A percentile compares a stretch with the other conserved stretches of the same genome.
Evolutionary conservation across 2,797 vertebrate genomes (phyloP).

Genomic region (Acrossocheilus wenchowensis): DNA sequence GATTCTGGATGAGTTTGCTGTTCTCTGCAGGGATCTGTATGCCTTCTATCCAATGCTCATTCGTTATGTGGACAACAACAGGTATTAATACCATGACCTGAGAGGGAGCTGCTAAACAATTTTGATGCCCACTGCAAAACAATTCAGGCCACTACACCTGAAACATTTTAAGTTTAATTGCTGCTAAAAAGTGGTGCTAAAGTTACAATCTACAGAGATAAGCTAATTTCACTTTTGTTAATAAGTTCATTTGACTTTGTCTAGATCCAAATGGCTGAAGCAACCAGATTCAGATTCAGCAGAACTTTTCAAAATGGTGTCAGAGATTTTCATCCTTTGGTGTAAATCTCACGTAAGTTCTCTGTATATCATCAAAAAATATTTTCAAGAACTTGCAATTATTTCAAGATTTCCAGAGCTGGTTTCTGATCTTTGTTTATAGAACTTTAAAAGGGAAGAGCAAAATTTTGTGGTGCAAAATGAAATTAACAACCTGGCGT

Average conservation of each 20-base stretch:
- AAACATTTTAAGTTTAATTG: not conserved
- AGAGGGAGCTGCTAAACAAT: not conserved
- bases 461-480: conserved; percentile 99
- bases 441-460: conserved; percentile 99
- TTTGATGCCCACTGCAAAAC: not conserved
- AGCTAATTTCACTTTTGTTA: not conserved
- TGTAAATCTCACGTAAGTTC: conserved; percentile 94
- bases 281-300: conserved; percentile 89
- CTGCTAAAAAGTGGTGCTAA: not conserved
- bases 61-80: conserved; percentile 97
- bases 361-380: not conserved
- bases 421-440: conserved; percentile 48
- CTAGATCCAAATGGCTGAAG: conserved; percentile 95
- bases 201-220: not conserved
- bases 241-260: not conserved
- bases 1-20: conserved; percentile 94
- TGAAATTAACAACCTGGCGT: conserved; percentile 98
- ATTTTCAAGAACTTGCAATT: not conserved
- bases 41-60: conserved; percentile 99
- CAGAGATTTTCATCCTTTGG: conserved; percentile 98
- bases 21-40: conserved; percentile 96
- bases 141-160: not conserved
- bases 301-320: conserved; percentile 97
- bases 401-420: not conserved
- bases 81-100: conserved; percentile 72